Conservation (phyloP, 2,797 vertebrate species). For the Pangasius krempfi region DNA sequence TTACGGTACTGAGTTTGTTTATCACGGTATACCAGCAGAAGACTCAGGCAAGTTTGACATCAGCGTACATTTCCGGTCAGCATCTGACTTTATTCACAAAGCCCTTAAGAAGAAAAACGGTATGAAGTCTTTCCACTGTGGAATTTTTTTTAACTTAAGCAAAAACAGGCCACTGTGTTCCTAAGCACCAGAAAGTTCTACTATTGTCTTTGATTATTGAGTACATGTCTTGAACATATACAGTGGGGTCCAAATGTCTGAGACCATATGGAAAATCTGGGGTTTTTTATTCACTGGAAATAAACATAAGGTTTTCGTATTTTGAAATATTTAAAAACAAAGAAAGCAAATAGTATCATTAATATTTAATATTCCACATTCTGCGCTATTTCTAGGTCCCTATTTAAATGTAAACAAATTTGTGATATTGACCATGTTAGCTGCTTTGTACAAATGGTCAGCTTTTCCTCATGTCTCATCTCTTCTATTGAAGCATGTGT, state of each 20-base stretch:
- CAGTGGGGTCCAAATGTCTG: neutral
- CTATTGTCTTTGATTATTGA: neutral
- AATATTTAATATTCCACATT: neutral
- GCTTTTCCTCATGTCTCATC: neutral
- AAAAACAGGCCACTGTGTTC: neutral
- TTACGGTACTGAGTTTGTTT: constrained; percentile 72
- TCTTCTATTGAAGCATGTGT: neutral
- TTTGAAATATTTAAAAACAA: neutral
- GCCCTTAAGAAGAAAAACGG: constrained; percentile 76
- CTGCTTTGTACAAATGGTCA: neutral
- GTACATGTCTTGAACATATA: neutral
- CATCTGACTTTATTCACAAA: constrained; percentile 77
- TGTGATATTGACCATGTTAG: neutral
- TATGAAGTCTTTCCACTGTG: constrained; percentile 56
- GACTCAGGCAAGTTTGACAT: constrained; percentile 76
- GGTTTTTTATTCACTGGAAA: neutral
- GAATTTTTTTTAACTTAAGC: neutral
- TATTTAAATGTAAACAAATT: neutral
- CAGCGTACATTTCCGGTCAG: constrained; percentile 69
- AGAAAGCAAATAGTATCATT: neutral
- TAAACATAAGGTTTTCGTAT: neutral
- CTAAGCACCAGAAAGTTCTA: neutral
- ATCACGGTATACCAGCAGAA: constrained; percentile 76
- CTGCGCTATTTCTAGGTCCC: neutral
- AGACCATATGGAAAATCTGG: neutral